Evolutionary conservation across 2,888 invertebrate species (phyloP).

Genomic region (Sialis lutaria): DNA sequence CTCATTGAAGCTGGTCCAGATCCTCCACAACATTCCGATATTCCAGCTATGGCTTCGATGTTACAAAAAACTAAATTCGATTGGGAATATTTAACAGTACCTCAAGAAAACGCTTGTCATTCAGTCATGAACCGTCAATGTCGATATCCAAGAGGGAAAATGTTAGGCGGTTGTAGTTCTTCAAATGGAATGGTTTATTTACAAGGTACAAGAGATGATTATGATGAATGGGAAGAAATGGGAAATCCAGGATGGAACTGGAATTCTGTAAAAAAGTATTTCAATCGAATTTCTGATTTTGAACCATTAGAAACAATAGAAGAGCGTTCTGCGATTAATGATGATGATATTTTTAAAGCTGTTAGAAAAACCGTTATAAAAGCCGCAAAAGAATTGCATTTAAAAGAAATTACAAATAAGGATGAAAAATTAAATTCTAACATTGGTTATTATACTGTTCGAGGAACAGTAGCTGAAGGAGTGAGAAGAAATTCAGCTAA

Average conservation of each 20-base stretch:
- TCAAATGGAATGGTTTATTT: conserved; percentile 49
- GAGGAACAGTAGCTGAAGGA: conserved; percentile 21
- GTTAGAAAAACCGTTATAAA: conserved; percentile 10
- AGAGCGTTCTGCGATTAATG: conserved; percentile 4
- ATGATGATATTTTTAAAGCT: conserved; percentile 12
- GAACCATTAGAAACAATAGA: conserved; percentile 7
- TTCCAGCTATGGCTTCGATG: conserved; percentile 52
- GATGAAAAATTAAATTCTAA: conserved; percentile 14
- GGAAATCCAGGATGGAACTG: conserved; percentile 46
- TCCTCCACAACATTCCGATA: conserved; percentile 51
- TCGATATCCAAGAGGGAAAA: conserved; percentile 39
- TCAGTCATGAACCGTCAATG: conserved; percentile 22
- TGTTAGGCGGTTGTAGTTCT: conserved; percentile 43
- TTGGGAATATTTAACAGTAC: conserved; percentile 66
- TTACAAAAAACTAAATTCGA: conserved; percentile 59
- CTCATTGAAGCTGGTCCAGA: conserved; percentile 68
- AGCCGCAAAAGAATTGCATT: conserved; percentile 10
- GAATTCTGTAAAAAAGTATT: conserved; percentile 27
- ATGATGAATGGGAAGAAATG: conserved; percentile 38
- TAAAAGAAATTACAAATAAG: conserved; percentile 2
- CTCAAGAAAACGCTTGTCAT: conserved; percentile 22
- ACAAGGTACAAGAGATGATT: conserved; percentile 44
- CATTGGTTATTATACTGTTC: conserved; percentile 15
- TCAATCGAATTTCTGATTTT: conserved; percentile 17
- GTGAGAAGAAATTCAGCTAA: conserved; percentile 22